Base-by-base conservation (phyloP, 2,888 invertebrate genomes). In the Melanotus villosus region DNA sequence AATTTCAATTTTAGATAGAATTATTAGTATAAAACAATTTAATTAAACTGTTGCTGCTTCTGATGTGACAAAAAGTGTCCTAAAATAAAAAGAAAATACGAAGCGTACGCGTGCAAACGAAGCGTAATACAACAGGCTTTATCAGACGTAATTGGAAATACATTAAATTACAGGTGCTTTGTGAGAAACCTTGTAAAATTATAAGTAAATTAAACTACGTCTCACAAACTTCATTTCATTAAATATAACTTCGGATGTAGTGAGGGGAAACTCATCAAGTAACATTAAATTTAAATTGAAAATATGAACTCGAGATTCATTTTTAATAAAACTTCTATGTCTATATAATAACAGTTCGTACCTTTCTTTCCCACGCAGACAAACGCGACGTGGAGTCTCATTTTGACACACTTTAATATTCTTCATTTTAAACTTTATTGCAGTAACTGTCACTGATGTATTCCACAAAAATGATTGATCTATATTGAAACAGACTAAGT, bases 401-500 rank as follows among this genome's bases (percentile, higher is more conserved):
- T 70, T 66, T 66, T 70, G 70, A 66, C 70, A 62, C 65, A 62
- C 65, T 70, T 70, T 65, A 65, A 70, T 70, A 70, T 70, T 70
- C 70, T 69, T 70, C 70, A 62, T 70, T 70, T 65, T 70, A 70
- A 65, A 70, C 56, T 70, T 70, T 70, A 70, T 70, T 70, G 62
- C 70, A 62, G 62, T 63, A 65, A 70, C 65, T 70, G 70, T 70
- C 70, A 70, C 69, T 60, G 65, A 69, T 54, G 65, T 64, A 69
- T 64, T 65, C 65, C 65, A 43, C 62, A 69, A 52, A 69, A 62
- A 47, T 70, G 70, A 70, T 70, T 70, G 70, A 70, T 70, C 70
- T 45, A 36, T 70, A 70, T 70, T 70, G 65, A 56, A 69, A 62
- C 52, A 57, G 65, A 57, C 45, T n/a, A 65, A 65, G 65, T 65